Evolutionary conservation across 2,113 vertebrate genomes (phyloP), one percentile per base, ranked within the genome.

Genomic region (Blennius ocellaris): DNA sequence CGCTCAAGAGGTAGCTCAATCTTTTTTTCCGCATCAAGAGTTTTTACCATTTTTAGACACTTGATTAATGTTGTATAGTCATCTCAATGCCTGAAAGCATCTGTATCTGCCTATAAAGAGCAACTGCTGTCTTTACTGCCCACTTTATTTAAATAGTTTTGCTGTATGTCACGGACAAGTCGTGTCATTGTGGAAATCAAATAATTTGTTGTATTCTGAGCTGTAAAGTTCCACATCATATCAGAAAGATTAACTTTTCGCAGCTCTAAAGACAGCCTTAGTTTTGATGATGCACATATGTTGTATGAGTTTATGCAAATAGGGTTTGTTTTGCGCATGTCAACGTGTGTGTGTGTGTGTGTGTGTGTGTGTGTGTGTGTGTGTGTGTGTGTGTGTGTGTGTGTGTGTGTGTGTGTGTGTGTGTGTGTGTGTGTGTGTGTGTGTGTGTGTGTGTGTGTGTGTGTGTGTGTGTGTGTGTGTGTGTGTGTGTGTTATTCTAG

Each of bases 171-270:
- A 59, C 8, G 39, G 30, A 21, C 1, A 45, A 11, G 36, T 30
- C 11, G 36, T 56, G 40, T 69, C 57, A 45, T 9, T 11, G 40
- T 0, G 7, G 40, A 66, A 43, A 54, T 49, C 8, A 64, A 44
- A 47, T 40, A 17, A 40, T 41, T 59, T 9, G 50, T 79, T 61
- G 54, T 68, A 30, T 61, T 73, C 44, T 39, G 7, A 51, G 15
- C 44, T 39, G 7, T 52, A 58, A 7, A 53, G 47, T 52, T 40
- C 58, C 52, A 51, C 12, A 44, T 49, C n/a, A 11, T 38, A 52
- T 48, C 40, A 57, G 69, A 63, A 30, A 7, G 6, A 53, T 14
- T 10, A 37, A 17, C 11, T 38, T 10, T n/a, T 43, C 2, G 57
- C 2, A 49, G 16, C 52, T 78, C 9, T 7, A 49, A 54, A 43